Evolutionary conservation across 2,797 vertebrate genomes (phyloP).

Genomic region (Rhynchotus rufescens): DNA sequence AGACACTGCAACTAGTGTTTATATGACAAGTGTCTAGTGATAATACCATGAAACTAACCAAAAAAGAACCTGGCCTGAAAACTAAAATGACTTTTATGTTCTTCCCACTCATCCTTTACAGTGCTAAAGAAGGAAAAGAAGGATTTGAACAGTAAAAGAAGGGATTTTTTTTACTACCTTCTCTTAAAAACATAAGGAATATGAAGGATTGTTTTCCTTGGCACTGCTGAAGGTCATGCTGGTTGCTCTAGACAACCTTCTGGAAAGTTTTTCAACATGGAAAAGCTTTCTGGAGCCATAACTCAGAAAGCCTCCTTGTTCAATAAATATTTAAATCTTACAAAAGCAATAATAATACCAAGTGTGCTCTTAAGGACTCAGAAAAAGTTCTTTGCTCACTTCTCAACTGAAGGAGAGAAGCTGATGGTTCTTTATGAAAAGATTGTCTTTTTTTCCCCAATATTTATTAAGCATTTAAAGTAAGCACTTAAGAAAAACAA

Average conservation of each 20-base stretch:
- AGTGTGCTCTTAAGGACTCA: neutral
- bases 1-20: neutral
- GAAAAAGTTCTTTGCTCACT: neutral
- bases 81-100: neutral
- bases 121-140: neutral
- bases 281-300: slow-evolving; percentile 33
- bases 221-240: neutral
- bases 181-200: neutral
- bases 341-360: slow-evolving; percentile 27
- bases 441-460: neutral
- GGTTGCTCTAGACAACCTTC: slow-evolving; percentile 19
- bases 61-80: neutral
- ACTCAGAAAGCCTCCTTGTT: neutral
- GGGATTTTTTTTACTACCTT: neutral
- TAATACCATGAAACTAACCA: neutral
- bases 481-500: neutral
- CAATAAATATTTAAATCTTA: slow-evolving; percentile 27
- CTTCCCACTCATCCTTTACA: neutral
- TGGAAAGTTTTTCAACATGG: slow-evolving; percentile 1
- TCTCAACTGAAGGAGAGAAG: neutral
- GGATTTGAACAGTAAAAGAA: neutral
- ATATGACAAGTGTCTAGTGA: too few relatives aligned
- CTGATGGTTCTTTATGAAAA: slow-evolving; percentile 19
- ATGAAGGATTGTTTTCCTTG: neutral
- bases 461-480: slow-evolving; percentile 32